These are phyloP conservation scores for Aphis gossypii DNA, from an alignment of 1,140 invertebrate species.

Conservation along the genomic window DNA sequence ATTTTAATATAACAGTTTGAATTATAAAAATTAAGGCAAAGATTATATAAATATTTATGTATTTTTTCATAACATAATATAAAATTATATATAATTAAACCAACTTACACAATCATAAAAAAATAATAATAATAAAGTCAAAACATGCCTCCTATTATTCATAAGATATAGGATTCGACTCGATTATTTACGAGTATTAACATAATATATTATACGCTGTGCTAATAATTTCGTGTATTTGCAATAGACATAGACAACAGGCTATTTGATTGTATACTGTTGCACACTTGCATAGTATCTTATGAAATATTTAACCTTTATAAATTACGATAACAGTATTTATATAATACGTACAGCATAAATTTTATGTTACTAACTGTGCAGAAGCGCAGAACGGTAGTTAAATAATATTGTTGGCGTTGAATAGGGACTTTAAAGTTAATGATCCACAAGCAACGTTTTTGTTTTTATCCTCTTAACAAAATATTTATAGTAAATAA, in stretches of 20 bases:
- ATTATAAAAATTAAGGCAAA: no score
- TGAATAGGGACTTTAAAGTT: neutral
- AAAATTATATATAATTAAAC: neutral
- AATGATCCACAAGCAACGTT: neutral
- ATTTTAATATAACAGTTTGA: no score
- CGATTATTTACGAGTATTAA: neutral
- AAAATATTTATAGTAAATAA: neutral
- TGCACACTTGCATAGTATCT: neutral
- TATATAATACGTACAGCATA: neutral
- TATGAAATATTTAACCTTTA: neutral
- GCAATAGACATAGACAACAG: neutral
- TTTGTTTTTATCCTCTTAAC: neutral
- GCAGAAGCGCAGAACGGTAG: neutral
- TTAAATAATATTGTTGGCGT: neutral
- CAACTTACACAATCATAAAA: neutral
- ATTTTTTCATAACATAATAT: neutral
- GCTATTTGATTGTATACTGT: neutral
- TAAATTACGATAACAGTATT: neutral
- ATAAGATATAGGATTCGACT: neutral
- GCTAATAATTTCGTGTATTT: neutral
- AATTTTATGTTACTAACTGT: neutral
- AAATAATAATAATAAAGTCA: neutral
- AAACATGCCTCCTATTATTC: neutral
- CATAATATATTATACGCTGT: neutral
- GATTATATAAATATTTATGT: neutral